Evolutionary conservation across 2,113 vertebrate genomes (phyloP), one percentile per base, ranked within the genome.

Genomic region (Rutilus rutilus): DNA sequence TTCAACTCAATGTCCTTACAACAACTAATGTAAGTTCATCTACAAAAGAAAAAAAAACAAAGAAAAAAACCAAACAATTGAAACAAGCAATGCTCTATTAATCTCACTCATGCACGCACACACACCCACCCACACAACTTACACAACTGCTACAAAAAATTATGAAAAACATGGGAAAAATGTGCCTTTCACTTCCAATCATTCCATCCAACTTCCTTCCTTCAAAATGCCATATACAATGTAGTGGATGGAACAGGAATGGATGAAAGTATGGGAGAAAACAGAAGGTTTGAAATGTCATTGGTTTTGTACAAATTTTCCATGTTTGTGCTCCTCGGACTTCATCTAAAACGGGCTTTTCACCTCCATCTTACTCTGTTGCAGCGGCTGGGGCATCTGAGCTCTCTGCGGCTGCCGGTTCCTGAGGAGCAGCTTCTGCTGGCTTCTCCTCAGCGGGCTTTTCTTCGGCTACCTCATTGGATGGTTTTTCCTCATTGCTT

Each of bases 241-340:
- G 92, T 96, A 96, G 95, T 97, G 97, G 93, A 90, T 98, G 97
- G 93, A 90, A 1, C 94, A 91, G 0, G 93, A 78, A 60, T 69
- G 83, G 83, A 81, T 62, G 64, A 77, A 78, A 73, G 27, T 14
- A 33, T 79, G 87, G 73, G 81, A 88, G 87, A 82, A 90, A 91
- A 93, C 83, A 89, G 95, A 93, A 91, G 90, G 92, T 96, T 97
- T 95, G 96, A 97, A 97, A 97, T 96, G 96, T 98, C 97, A 97
- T 96, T 96, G 96, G 95, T 96, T 95, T 96, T 96, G 95, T 95
- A 97, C 95, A 94, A 97, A 96, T 97, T 97, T 96, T 97, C 96
- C 95, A 94, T 87, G 90, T 83, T 89, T 89, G 90, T 92, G 89
- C 75, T 77, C 83, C 82, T 88, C 84, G 85, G 83, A 85, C 89